These are phyloP conservation scores for Myopa testacea DNA, from an alignment of 2,888 invertebrate genomes.

Conservation along the genomic window DNA sequence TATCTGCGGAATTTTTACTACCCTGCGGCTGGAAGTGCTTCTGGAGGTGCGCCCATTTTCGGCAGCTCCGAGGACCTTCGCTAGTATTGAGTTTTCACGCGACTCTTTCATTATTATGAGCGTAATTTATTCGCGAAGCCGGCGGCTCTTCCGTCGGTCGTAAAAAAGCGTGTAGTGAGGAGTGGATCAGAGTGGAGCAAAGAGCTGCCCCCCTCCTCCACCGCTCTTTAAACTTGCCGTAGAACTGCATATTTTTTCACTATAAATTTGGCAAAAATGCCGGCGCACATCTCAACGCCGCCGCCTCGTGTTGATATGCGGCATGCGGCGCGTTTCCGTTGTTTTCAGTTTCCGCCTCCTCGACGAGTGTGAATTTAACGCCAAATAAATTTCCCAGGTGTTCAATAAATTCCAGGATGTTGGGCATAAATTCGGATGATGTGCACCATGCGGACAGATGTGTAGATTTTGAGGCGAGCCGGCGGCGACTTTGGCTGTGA, in stretches of 20 bases:
- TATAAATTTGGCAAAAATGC: neutral
- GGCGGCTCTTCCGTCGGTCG: neutral
- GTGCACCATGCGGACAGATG: too few species aligned
- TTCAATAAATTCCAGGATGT: slow-evolving; percentile 36
- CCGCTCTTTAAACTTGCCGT: neutral
- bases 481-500: too few species aligned
- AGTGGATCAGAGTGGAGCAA: neutral
- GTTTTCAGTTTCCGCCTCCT: slow-evolving; percentile 25
- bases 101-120: neutral
- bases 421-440: slow-evolving; percentile 13
- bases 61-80: neutral
- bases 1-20: neutral
- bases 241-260: neutral
- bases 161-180: neutral
- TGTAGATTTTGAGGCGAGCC: too few species aligned
- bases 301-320: neutral
- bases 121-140: neutral
- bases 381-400: slow-evolving; percentile 37
- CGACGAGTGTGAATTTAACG: slow-evolving; percentile 27
- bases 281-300: neutral
- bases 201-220: neutral
- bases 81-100: neutral
- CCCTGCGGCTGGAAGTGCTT: neutral
- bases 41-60: too few species aligned
- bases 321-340: slow-evolving; percentile 15